Conservation (phyloP, 2,113 vertebrate species). For the Misgurnus anguillicaudatus region DNA sequence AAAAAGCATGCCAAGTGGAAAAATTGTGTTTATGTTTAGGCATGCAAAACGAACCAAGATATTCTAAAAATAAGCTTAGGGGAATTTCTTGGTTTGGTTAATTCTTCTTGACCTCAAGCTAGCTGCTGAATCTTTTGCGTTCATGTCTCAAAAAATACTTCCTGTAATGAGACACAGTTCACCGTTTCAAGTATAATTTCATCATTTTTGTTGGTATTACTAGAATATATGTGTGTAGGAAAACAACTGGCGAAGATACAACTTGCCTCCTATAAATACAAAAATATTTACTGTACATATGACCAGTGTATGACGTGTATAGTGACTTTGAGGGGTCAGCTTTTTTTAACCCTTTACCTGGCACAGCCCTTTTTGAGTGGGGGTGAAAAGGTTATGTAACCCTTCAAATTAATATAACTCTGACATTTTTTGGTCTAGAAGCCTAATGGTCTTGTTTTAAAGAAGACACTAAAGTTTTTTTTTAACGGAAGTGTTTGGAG, state of each 20-base stretch:
- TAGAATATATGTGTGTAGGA: neutral
- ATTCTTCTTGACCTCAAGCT: constrained; percentile 58
- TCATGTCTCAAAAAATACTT: constrained; percentile 26
- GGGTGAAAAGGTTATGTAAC: no score
- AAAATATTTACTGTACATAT: no score
- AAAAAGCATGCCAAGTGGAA: constrained; percentile 56
- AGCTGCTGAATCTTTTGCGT: constrained; percentile 31
- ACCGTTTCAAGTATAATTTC: constrained; percentile 20
- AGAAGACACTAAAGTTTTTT: no score
- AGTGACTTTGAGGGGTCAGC: no score
- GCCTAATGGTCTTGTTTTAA: no score
- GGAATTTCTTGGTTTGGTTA: constrained; percentile 62
- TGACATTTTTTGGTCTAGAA: no score
- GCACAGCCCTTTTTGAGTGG: no score
- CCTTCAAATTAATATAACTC: no score
- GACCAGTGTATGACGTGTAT: no score
- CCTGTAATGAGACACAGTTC: neutral
- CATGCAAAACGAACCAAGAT: constrained; percentile 66
- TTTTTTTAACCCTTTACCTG: no score
- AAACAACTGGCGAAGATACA: constrained; percentile 1
- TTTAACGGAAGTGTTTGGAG: no score
- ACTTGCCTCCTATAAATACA: no score
- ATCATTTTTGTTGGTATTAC: constrained; percentile 25
- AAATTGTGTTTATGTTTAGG: constrained; percentile 66
- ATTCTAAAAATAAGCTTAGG: constrained; percentile 66